Percentiles rank a stretch among this genome's conserved stretches.
phyloP scores from a whole-genome alignment of 2,888 invertebrate genomes.

The Caenorhabditis doughertyi region DNA sequence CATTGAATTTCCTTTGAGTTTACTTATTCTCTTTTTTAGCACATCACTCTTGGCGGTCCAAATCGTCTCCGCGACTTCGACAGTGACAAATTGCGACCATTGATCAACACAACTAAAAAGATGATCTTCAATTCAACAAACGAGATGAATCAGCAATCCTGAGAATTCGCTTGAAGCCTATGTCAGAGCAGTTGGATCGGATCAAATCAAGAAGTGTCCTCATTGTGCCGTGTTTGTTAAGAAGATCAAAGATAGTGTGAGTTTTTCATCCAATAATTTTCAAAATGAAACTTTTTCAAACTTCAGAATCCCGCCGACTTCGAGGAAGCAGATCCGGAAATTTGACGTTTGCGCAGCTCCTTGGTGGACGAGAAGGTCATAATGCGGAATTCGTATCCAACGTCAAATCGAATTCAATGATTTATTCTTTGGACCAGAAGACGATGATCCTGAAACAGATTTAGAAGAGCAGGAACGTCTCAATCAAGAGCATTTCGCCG shows the following conservation, averaged over 20 bases:
- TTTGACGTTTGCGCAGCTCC: no score
- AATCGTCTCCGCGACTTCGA: constrained; percentile 22
- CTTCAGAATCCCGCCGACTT: no score
- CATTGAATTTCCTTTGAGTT: not conserved
- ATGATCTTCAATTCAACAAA: not conserved
- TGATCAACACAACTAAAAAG: not conserved
- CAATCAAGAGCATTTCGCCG: no score
- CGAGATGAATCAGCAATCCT: not conserved
- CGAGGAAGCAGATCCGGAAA: no score
- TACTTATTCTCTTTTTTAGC: not conserved
- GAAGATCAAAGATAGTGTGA: not conserved
- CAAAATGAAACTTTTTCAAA: not conserved
- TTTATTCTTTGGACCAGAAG: no score
- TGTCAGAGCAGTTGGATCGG: not conserved
- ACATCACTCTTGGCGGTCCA: constrained; percentile 16
- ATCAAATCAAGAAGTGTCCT: constrained; percentile 14
- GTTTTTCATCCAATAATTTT: no score
- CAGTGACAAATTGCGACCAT: not conserved
- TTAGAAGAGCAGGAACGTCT: no score
- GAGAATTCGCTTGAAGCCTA: constrained; percentile 16
- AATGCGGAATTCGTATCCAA: no score
- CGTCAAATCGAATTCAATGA: no score
- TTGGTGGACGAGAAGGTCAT: no score
- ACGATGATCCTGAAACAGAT: no score
- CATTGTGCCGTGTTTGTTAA: not conserved